These are phyloP conservation scores for Diorhabda carinulata DNA, from an alignment of 1,140 invertebrate genomes.

Conservation along the genomic window DNA sequence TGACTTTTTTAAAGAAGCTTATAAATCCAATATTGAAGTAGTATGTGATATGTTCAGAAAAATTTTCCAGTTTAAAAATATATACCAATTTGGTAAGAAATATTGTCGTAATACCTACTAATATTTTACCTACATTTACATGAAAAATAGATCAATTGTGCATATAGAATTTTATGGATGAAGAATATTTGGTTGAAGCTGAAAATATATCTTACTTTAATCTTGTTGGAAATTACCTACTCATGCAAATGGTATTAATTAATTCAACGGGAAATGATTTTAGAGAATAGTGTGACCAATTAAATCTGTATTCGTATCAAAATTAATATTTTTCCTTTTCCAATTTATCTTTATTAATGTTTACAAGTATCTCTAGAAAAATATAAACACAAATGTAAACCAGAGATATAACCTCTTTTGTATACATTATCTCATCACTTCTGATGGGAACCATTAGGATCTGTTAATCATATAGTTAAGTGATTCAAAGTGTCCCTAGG, in stretches of 20 bases:
- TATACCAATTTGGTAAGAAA: not conserved
- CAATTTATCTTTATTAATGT: not conserved
- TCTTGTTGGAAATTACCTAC: not conserved
- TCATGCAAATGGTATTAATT: no score
- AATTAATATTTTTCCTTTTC: no score
- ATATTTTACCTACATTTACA: not conserved
- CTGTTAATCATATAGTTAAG: no score
- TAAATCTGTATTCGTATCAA: no score
- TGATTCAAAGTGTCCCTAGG: no score
- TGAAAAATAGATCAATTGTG: not conserved
- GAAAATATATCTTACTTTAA: not conserved
- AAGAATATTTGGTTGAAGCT: not conserved
- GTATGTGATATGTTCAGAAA: not conserved
- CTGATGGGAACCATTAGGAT: no score
- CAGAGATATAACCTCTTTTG: not conserved
- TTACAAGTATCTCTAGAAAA: not conserved
- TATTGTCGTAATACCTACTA: not conserved
- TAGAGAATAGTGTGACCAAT: no score
- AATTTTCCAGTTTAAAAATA: not conserved
- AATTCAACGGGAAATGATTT: no score
- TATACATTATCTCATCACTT: not conserved
- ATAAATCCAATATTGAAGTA: slow-evolving; percentile 1
- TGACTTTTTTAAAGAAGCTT: not conserved
- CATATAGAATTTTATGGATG: not conserved
- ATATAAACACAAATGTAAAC: not conserved